These are phyloP conservation scores for Platypus cylindrus DNA, from an alignment of 2,888 invertebrate genomes.

Conservation along the genomic window DNA sequence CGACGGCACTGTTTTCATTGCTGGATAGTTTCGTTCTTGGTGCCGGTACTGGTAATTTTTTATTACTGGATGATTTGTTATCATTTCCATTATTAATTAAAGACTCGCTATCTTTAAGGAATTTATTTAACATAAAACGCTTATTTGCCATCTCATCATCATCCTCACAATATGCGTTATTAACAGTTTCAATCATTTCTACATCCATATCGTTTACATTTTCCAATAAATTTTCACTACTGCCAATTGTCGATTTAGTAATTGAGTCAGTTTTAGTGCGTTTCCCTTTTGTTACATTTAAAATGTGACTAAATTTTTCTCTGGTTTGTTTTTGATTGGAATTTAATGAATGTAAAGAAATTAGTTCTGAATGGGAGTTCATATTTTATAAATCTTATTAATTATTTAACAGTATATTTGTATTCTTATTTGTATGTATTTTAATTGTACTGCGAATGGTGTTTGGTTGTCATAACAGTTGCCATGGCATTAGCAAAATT, in stretches of 20 bases:
- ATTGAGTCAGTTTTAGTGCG: too few species aligned
- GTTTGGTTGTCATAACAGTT: too few species aligned
- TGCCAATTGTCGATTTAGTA: conserved; percentile 7
- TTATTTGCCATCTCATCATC: conserved; percentile 9
- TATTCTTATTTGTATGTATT: too few species aligned
- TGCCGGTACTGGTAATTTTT: conserved; percentile 24
- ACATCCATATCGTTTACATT: conserved; percentile 4
- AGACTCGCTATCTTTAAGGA: conserved; percentile 8
- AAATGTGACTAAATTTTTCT: too few species aligned
- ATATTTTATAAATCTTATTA: not conserved
- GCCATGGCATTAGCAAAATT: too few species aligned
- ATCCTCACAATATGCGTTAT: conserved; percentile 5
- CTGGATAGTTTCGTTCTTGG: conserved; percentile 22
- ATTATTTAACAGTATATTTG: too few species aligned
- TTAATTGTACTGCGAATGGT: too few species aligned
- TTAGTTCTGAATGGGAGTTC: conserved; percentile 8
- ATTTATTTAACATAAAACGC: conserved; percentile 12
- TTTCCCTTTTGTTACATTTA: too few species aligned
- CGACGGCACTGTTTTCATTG: conserved; percentile 2
- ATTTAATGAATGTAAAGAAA: conserved; percentile 16
- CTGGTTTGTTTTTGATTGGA: too few species aligned
- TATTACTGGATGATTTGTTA: not conserved
- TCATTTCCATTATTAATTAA: not conserved
- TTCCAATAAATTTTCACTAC: conserved; percentile 10
- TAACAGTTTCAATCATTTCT: not conserved